Percentiles rank a stretch among this genome's conserved stretches.
Evolutionary conservation across 2,888 invertebrate species (phyloP).

Genomic region (Lumbricus terrestris): DNA sequence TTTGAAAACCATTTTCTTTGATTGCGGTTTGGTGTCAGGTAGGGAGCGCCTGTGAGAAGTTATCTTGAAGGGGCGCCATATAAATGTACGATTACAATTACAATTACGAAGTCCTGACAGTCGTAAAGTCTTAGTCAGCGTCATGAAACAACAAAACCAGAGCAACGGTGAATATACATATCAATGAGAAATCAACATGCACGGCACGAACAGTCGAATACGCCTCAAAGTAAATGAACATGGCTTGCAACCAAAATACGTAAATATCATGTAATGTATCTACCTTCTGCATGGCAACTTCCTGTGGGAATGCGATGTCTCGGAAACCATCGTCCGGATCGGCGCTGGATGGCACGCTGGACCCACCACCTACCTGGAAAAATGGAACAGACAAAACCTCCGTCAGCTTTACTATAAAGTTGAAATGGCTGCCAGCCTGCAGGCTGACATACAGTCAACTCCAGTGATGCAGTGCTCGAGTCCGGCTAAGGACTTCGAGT

Average conservation of each 20-base stretch:
- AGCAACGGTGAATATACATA: neutral
- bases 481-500: no score
- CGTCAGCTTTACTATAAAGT: neutral
- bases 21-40: no score
- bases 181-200: neutral
- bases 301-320: conserved; percentile 64
- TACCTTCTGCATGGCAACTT: conserved; percentile 64
- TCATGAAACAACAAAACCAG: neutral
- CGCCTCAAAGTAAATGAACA: no score
- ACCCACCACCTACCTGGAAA: neutral
- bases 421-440: neutral
- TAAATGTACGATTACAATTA: neutral
- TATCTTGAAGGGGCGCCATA: neutral
- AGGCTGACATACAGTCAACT: neutral
- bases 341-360: conserved; percentile 50
- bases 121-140: neutral
- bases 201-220: no score
- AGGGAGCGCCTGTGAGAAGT: no score
- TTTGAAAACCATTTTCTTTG: no score
- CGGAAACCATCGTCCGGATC: conserved; percentile 64
- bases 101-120: neutral
- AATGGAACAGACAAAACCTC: neutral
- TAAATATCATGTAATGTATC: neutral
- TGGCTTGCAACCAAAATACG: no score
- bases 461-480: no score